Evolutionary conservation across 2,797 vertebrate species (phyloP).

Genomic region (Acanthornis magna): DNA sequence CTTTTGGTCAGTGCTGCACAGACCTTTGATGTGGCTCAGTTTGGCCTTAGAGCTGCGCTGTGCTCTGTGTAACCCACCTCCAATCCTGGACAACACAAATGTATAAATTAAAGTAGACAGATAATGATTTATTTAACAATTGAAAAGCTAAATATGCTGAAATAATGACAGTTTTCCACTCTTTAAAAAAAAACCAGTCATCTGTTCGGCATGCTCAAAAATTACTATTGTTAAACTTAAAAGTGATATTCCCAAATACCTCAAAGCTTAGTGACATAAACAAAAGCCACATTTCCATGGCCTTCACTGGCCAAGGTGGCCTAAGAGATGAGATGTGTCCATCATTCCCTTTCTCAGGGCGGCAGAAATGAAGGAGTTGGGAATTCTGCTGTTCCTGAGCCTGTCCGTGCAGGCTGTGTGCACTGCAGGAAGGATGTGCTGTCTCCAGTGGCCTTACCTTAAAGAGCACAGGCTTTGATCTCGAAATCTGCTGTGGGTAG

Average conservation of each 20-base stretch:
- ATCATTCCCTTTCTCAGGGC: not conserved
- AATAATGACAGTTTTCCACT: not conserved
- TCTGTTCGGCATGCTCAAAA: not conserved
- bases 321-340: not conserved
- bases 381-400: not conserved
- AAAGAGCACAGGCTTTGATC: not conserved
- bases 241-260: not conserved
- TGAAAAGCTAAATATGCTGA: not conserved
- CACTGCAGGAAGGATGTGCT: not conserved
- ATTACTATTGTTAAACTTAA: not conserved
- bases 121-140: not conserved
- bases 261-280: not conserved
- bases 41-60: not conserved
- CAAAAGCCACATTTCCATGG: not conserved
- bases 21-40: not conserved
- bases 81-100: not conserved
- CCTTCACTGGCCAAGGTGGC: not conserved
- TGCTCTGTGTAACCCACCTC: not conserved
- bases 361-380: not conserved
- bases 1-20: not conserved
- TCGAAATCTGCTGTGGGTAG: not conserved
- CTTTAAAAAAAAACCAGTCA: not conserved
- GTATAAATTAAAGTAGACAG: not conserved
- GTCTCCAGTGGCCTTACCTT: not conserved
- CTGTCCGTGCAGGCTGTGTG: not conserved